These are phyloP conservation scores for Sitodiplosis mosellana DNA, from an alignment of 1,140 invertebrate genomes.

Conservation along the genomic window DNA sequence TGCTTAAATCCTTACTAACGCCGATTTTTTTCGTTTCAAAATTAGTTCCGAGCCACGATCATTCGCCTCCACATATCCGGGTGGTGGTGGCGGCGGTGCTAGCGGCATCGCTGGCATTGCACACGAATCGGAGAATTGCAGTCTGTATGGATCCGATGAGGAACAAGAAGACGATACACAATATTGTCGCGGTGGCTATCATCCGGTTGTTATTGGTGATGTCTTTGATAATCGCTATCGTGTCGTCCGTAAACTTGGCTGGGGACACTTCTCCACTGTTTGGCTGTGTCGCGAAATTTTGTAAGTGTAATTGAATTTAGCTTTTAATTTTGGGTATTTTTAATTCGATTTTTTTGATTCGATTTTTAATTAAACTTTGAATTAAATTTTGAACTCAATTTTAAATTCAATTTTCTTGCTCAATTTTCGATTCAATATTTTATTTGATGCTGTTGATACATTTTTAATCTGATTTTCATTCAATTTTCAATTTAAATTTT, in stretches of 20 bases:
- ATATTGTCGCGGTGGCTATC: slow-evolving; percentile 91
- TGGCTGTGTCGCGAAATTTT: slow-evolving; percentile 91
- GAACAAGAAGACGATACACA: slow-evolving; percentile 91
- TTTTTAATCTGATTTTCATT: background rate
- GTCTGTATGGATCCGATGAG: slow-evolving; percentile 42
- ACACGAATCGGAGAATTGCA: slow-evolving; percentile 22
- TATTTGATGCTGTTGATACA: too few relatives aligned
- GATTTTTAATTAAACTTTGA: too few relatives aligned
- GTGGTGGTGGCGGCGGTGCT: slow-evolving; percentile 11
- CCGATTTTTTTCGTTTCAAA: slow-evolving; percentile 6
- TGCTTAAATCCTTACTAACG: background rate
- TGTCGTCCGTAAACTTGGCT: slow-evolving; percentile 90
- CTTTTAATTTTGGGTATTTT: background rate
- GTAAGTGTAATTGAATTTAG: slow-evolving; percentile 9
- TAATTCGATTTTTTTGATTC: too few relatives aligned
- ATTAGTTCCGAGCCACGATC: slow-evolving; percentile 21
- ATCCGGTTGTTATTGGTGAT: slow-evolving; percentile 85
- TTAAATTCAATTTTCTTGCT: too few relatives aligned
- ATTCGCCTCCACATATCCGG: slow-evolving; percentile 1
- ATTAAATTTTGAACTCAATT: too few relatives aligned
- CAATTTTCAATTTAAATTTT: too few relatives aligned
- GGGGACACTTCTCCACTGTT: slow-evolving; percentile 97
- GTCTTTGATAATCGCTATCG: slow-evolving; percentile 86
- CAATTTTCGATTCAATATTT: too few relatives aligned
- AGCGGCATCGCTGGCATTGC: too few relatives aligned